Evolutionary conservation across 2,113 vertebrate genomes (phyloP).

Genomic region (Archilochus colubris): DNA sequence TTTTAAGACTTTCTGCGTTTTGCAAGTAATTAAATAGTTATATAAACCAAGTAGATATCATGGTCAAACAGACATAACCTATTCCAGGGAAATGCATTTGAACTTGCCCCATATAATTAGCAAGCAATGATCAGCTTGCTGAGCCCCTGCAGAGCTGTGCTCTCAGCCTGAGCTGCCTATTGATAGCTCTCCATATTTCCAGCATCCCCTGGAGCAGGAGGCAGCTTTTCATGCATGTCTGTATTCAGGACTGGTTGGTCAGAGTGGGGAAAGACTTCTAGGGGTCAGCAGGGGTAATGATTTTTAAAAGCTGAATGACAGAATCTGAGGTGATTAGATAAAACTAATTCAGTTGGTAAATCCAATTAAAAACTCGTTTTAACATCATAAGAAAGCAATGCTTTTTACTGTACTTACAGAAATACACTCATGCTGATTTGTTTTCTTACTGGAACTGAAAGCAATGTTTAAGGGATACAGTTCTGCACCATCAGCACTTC

Average conservation of each 20-base stretch:
- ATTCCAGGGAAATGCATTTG: constrained; percentile 18
- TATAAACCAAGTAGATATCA: neutral
- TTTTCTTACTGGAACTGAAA: neutral
- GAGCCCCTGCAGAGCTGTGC: constrained; percentile 24
- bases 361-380: constrained; percentile 20
- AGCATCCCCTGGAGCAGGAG: neutral
- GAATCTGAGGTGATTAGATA: neutral
- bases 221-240: neutral
- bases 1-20: neutral
- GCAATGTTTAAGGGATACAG: neutral
- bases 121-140: neutral
- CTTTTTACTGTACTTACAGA: neutral
- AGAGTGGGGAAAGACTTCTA: constrained; percentile 6
- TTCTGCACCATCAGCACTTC: neutral
- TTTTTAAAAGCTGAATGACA: constrained; percentile 43
- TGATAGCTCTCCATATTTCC: constrained; percentile 21
- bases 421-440: neutral
- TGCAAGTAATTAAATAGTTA: neutral
- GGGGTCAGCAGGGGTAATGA: constrained; percentile 10
- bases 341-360: constrained; percentile 34
- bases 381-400: neutral
- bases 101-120: constrained; percentile 50
- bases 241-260: neutral
- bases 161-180: constrained; percentile 37
- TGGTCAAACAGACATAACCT: constrained; percentile 32